Conservation (phyloP, 2,888 invertebrate genomes). For the Rhingia campestris region DNA sequence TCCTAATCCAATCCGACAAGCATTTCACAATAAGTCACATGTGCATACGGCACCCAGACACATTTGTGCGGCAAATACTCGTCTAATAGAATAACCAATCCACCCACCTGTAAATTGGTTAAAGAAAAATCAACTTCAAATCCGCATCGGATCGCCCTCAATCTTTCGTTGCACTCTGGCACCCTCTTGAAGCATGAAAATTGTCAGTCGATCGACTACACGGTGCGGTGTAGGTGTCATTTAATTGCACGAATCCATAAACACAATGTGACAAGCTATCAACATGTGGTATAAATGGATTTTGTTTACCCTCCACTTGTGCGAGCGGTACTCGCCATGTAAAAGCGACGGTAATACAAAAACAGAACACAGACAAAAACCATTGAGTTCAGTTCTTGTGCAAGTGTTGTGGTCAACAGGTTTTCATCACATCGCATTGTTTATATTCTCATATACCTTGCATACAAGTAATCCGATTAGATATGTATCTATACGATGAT, state of each 20-base stretch:
- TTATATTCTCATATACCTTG: conserved; percentile 34
- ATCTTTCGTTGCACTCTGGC: neutral
- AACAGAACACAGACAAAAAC: neutral
- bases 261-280: conserved; percentile 70
- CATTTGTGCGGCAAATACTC: neutral
- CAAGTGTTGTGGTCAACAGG: conserved; percentile 30
- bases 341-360: conserved; percentile 28
- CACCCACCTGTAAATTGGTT: conserved; percentile 48
- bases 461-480: conserved; percentile 54
- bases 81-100: conserved; percentile 53
- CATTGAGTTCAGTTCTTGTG: conserved; percentile 36
- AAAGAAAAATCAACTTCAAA: conserved; percentile 38
- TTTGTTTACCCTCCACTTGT: conserved; percentile 44
- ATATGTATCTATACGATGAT: neutral
- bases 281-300: conserved; percentile 56
- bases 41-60: conserved; percentile 51
- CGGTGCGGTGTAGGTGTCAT: conserved; percentile 63
- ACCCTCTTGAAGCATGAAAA: conserved; percentile 4
- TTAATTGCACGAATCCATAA: conserved; percentile 73
- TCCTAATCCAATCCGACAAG: conserved; percentile 32
- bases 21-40: conserved; percentile 64
- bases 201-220: conserved; percentile 1
- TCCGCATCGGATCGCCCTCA: conserved; percentile 47
- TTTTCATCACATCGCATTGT: conserved; percentile 48
- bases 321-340: neutral